A percentile compares a stretch with the other conserved stretches of the same genome.
These are phyloP conservation scores for Lepus oiostolus DNA, from an alignment of 2,797 vertebrate genomes.

Conservation along the genomic window DNA sequence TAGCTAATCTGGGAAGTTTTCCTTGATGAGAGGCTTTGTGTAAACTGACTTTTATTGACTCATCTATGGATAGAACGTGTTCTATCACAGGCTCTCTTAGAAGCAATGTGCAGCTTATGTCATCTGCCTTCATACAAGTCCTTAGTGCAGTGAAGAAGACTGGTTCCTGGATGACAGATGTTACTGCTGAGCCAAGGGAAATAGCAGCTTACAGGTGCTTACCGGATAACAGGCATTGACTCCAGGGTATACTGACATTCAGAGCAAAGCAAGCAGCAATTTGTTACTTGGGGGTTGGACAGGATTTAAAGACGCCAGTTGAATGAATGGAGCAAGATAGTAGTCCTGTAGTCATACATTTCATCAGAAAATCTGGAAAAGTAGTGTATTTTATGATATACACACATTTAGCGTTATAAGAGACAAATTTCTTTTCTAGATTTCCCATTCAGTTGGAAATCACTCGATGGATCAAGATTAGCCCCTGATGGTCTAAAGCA, in stretches of 20 bases:
- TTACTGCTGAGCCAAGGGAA: not conserved
- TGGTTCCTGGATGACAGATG: slow-evolving; percentile 25
- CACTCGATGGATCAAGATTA: not conserved
- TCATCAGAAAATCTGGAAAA: not conserved
- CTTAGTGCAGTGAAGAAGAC: slow-evolving; percentile 1
- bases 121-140: not conserved
- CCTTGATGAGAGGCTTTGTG: not conserved
- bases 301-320: slow-evolving; percentile 12
- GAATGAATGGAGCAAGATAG: slow-evolving; percentile 11
- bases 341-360: not conserved
- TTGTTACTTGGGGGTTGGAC: slow-evolving; percentile 4
- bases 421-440: not conserved
- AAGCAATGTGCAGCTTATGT: not conserved
- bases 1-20: not conserved
- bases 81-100: not conserved
- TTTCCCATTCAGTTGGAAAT: not conserved
- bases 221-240: slow-evolving; percentile 54
- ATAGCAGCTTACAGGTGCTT: slow-evolving; percentile 3
- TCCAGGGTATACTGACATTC: slow-evolving; percentile 10
- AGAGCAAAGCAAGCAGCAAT: slow-evolving; percentile 36
- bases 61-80: not conserved
- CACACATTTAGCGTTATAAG: not conserved
- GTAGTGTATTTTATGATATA: not conserved
- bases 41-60: not conserved
- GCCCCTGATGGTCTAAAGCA: not conserved